These are phyloP conservation scores for Sarcophaga variegata DNA, from an alignment of 2,888 invertebrate genomes.

Conservation along the genomic window DNA sequence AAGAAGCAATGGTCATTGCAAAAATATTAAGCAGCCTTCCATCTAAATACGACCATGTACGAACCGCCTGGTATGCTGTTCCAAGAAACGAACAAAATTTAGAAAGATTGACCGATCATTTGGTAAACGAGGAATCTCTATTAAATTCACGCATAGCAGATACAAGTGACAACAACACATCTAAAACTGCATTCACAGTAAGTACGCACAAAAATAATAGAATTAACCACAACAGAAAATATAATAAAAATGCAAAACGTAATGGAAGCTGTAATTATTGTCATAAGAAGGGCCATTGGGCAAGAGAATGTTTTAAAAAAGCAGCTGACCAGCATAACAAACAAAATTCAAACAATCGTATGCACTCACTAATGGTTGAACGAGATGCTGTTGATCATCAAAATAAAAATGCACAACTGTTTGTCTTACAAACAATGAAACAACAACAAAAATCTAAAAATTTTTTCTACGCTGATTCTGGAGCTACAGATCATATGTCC, in stretches of 20 bases:
- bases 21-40: conserved; percentile 67
- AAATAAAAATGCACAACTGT: conserved; percentile 47
- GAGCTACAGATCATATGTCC: conserved; percentile 71
- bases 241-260: conserved; percentile 33
- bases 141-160: conserved; percentile 15
- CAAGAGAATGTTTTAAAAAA: conserved; percentile 62
- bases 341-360: conserved; percentile 11
- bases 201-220: conserved; percentile 26
- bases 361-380: conserved; percentile 15
- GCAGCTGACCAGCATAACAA: conserved; percentile 55
- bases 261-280: conserved; percentile 64
- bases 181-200: conserved; percentile 16
- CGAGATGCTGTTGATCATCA: background rate
- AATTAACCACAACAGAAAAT: conserved; percentile 9
- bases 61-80: conserved; percentile 69
- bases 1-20: conserved; percentile 62
- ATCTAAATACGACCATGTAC: conserved; percentile 64
- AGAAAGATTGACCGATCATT: conserved; percentile 65
- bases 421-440: conserved; percentile 45
- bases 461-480: conserved; percentile 69
- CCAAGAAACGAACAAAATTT: conserved; percentile 57
- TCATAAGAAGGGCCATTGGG: conserved; percentile 63
- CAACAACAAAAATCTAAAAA: conserved; percentile 43
- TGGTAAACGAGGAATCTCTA: conserved; percentile 61
- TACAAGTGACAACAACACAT: conserved; percentile 13